Evolutionary conservation across 2,797 vertebrate species (phyloP), one percentile per base, ranked within the genome.

Genomic region (Pangasius mekongensis): DNA sequence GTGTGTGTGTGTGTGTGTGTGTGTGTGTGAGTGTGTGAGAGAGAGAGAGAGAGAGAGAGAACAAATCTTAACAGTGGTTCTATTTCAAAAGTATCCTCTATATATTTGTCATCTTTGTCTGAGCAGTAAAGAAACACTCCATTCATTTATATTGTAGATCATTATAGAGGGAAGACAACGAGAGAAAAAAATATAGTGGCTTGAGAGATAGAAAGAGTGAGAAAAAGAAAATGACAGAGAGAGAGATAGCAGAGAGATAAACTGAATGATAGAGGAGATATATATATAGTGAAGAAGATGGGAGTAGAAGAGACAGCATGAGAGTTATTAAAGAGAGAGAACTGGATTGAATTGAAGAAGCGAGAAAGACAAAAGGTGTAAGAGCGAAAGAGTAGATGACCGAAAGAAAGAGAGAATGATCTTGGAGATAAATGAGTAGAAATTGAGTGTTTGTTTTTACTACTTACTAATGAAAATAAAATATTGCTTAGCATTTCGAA

Each of bases 371-470:
- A 77, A 47, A 94, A 92, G 85, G 13, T 39, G 54, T 77, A 47
- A 83, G 92, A 90, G 90, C 91, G 73, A 89, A 66, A 47, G 22
- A 43, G 18, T 5, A 73, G 33, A 73, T 39, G 20, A 43, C 16
- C n/a, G 33, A 43, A 74, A 11, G 10, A 47, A 14, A 49, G 43
- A 36, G 39, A 69, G 27, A 67, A 33, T 33, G 14, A 24, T 20
- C 39, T 39, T 36, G 13, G 67, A 39, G 43, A 8, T 13, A 43
- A 3, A 60, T 47, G 56, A 56, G 64, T 7, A 24, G 36, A 73
- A 43, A 73, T 3, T 24, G 24, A n/a, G 11, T 47, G 22, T 76
- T 30, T 62, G 8, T 80, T 58, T 81, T 54, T 33, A 54, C n/a
- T 54, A 54, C 16, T 20, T 78, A 49, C 10, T 27, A 39, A 60